Conservation (phyloP, 2,888 invertebrate species). For the Drosophila neotestacea region DNA sequence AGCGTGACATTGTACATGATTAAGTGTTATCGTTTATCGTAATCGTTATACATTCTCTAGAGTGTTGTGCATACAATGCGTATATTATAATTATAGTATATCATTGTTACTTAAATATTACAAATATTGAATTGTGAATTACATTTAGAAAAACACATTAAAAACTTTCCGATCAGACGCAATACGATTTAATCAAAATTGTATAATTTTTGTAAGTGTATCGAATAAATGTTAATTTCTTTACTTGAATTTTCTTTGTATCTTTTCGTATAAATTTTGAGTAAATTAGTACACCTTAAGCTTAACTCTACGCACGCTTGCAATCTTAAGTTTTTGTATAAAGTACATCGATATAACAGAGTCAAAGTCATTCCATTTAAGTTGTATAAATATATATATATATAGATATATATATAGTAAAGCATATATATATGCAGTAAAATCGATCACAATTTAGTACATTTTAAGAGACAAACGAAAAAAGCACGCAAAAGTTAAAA, state of each 20-base stretch:
- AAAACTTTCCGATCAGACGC: slow-evolving; percentile 3
- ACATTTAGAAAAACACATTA: slow-evolving; percentile 22
- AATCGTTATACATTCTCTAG: slow-evolving; percentile 16
- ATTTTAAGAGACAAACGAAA: slow-evolving; percentile 22
- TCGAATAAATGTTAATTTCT: slow-evolving; percentile 14
- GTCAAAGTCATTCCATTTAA: slow-evolving; percentile 40
- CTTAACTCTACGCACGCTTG: slow-evolving; percentile 23
- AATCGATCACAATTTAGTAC: slow-evolving; percentile 55
- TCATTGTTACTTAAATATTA: slow-evolving; percentile 16
- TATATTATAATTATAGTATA: slow-evolving; percentile 16
- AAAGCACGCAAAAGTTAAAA: slow-evolving; percentile 8
- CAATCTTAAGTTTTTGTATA: slow-evolving; percentile 28
- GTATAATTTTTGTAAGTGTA: slow-evolving; percentile 23
- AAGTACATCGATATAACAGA: slow-evolving; percentile 57
- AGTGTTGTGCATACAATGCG: slow-evolving; percentile 4
- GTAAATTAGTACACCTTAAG: slow-evolving; percentile 3
- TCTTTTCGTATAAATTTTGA: background rate
- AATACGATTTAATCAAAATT: slow-evolving; percentile 18
- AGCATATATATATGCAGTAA: slow-evolving; percentile 36
- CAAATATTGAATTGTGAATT: slow-evolving; percentile 19
- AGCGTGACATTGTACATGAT: background rate
- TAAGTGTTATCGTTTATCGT: slow-evolving; percentile 15
- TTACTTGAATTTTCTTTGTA: background rate
- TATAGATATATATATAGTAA: slow-evolving; percentile 8
- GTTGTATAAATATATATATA: slow-evolving; percentile 16